Evolutionary conservation across 2,797 vertebrate species (phyloP), one percentile per base, ranked within the genome.

Genomic region (Hyperoplus lanceolatus): DNA sequence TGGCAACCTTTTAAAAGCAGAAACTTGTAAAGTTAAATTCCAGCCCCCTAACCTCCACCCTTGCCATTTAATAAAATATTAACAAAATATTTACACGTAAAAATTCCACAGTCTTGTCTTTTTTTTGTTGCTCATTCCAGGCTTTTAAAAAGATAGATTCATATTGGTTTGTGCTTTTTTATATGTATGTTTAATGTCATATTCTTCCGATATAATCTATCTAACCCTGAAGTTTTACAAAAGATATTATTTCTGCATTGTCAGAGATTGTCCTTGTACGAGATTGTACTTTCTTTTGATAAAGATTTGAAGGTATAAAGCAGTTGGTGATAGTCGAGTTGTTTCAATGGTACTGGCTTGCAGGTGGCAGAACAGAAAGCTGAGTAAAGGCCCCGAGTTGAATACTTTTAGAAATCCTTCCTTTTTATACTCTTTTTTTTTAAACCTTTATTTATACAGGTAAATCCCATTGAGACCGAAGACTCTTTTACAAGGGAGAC

Each of bases 211-310:
- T 90, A 87, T 76, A 88, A 85, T 90, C 83, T 90, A 87, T 90
- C 83, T 90, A 87, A 86, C 89, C 92, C 93, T 94, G 90, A 93
- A 90, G 65, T 84, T 85, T 88, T 83, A 88, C 48, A 88, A 90
- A 93, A 91, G 71, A 90, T 81, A 92, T 67, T 86, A 74, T 84
- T 90, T 91, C 84, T 91, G 90, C 81, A 71, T 82, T 39, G 9
- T 83, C 74, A 78, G 70, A 90, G 93, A 94, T 94, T 95, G 94
- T 95, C 94, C 77, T 76, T 75, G 75, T 91, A 92, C 73, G 73
- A 79, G 92, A 94, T 94, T 94, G 90, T 93, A 91, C 57, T 65
- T 29, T 70, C 70, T 66, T 77, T 85, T 84, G 51, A 87, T 80
- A 77, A 73, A 29, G 29, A 85, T 82, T 83, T 77, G 41, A 75